Evolutionary conservation across 2,797 vertebrate species (phyloP).

Genomic region (Pseudopleuronectes americanus): DNA sequence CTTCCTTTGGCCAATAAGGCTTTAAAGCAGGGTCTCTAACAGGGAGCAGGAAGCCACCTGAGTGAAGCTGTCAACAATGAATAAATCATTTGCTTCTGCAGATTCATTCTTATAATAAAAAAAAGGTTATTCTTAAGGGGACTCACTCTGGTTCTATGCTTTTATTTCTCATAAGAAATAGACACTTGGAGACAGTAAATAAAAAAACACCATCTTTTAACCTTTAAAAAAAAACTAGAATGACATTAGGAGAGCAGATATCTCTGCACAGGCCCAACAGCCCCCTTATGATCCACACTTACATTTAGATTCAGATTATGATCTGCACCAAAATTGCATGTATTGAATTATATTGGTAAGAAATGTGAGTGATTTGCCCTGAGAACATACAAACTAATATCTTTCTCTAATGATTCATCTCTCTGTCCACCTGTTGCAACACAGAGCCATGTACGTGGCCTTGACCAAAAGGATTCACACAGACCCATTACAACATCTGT

Average conservation of each 20-base stretch:
- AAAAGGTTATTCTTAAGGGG: neutral
- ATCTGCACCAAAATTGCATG: too few species aligned
- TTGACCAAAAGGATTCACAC: slow-evolving; percentile 20
- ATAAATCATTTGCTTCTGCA: neutral
- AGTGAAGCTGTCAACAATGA: neutral
- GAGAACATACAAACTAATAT: neutral
- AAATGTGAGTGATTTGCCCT: too few species aligned
- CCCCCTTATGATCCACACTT: too few species aligned
- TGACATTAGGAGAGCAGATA: too few species aligned
- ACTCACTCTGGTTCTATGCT: neutral
- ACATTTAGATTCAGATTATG: too few species aligned
- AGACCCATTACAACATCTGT: neutral
- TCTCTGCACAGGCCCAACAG: too few species aligned
- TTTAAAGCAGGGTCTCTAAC: neutral
- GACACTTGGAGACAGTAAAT: neutral
- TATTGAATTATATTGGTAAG: too few species aligned
- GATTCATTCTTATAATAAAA: neutral
- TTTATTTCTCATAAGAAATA: slow-evolving; percentile 3
- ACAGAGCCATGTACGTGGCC: neutral
- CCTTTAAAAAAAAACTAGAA: neutral
- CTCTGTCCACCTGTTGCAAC: neutral
- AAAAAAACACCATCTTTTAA: neutral
- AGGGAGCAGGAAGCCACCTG: neutral
- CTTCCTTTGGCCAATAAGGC: neutral
- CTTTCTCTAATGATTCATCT: slow-evolving; percentile 1